Base-by-base conservation (phyloP, 2,888 invertebrate species). In the Masnerella sp. region DNA sequence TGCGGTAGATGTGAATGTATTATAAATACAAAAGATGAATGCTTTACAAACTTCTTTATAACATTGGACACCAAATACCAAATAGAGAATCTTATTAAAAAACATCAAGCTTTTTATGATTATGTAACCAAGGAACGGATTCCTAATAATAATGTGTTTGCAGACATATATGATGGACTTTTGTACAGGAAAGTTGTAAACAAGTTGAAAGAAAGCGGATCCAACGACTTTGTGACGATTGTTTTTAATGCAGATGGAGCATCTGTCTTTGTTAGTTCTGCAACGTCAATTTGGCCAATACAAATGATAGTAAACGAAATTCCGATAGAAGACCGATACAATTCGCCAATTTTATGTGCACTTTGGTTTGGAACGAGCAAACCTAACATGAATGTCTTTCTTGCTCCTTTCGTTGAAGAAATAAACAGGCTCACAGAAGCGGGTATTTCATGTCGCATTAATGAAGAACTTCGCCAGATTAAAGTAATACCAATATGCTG, bases 141-240 rank as follows among this genome's bases (percentile, higher is more conserved):
- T 14, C 45, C 36, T 11, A 12, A 25, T 2, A 7, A n/a, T 8
- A 7, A 8, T 0, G 12, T 9, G 1, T 22, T 59, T 8, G 15
- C 36, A 25, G 59, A 59, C 14, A 59, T 59, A 17, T 47, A 38
- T 20, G 61, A 61, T 28, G 47, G 38, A 14, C 0, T 4, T 4
- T 8, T 9, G 0, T 61, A 61, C 40, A 47, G 49, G 14, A 28
- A 28, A 36, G 28, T 49, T 8, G 20, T 49, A 3, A 5, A 38
- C 7, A 5, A 20, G 1, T 38, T 61, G 5, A 38, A 30, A 11
- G 5, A 28, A 5, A 17, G 17, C 9, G 11, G 17, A 2, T 9
- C 49, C 8, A 0, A 18, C 5, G 42, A 61, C 40, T 61, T 40
- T 40, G 38, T 28, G 1, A 49, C 49, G 12, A 5, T 49, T 11